A percentile compares a stretch with the other conserved stretches of the same genome.
Evolutionary conservation across 2,113 vertebrate species (phyloP).

Genomic region (Emydocephalus ijimae): DNA sequence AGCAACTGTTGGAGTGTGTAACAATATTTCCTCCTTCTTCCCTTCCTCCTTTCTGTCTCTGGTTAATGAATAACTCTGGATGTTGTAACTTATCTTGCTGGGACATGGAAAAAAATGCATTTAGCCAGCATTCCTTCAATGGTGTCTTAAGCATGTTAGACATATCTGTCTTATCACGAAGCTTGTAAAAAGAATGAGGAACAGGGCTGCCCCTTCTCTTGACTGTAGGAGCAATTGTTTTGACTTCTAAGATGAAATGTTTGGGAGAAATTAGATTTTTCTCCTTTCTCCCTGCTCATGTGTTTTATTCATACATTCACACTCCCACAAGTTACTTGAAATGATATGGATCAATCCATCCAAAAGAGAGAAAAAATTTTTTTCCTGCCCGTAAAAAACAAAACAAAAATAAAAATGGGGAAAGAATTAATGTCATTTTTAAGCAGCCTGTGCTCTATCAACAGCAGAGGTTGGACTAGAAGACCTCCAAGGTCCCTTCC

Average conservation of each 20-base stretch:
- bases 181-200: conserved; percentile 33
- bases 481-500: background rate
- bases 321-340: background rate
- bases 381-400: conserved; percentile 35
- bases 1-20: conserved; percentile 11
- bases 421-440: conserved; percentile 1
- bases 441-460: conserved; percentile 27
- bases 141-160: conserved; percentile 24
- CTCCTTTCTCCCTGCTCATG: background rate
- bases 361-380: background rate
- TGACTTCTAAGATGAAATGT: conserved; percentile 35
- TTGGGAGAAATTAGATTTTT: conserved; percentile 36
- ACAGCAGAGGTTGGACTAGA: background rate
- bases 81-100: conserved; percentile 42
- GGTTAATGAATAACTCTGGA: conserved; percentile 47
- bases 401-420: background rate
- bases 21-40: background rate
- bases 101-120: conserved; percentile 29
- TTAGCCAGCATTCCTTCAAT: conserved; percentile 32
- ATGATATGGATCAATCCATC: conserved; percentile 1
- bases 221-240: conserved; percentile 26
- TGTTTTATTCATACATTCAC: background rate
- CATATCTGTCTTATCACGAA: conserved; percentile 46
- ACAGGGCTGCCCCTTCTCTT: background rate
- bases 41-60: conserved; percentile 25